phyloP scores from a whole-genome alignment of 1,140 invertebrate species.

The Drosophila mauritiana region DNA sequence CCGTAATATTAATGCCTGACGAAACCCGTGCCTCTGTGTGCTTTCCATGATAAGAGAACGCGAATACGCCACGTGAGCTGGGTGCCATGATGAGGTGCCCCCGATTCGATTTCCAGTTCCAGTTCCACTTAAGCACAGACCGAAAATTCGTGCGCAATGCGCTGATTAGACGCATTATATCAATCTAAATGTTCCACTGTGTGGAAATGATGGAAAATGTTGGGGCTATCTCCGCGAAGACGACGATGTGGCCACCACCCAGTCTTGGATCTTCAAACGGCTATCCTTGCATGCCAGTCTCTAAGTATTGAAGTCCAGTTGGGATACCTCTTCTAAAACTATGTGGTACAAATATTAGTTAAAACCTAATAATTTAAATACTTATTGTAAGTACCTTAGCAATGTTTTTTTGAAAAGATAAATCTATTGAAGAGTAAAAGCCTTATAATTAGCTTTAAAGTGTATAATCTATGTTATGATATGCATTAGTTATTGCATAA shows the following conservation, averaged over 20 bases:
- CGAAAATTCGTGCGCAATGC: constrained; percentile 44
- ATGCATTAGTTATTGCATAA: too few species aligned
- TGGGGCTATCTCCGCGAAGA: background rate
- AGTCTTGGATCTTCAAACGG: background rate
- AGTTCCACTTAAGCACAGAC: background rate
- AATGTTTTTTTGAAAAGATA: too few species aligned
- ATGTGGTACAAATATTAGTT: too few species aligned
- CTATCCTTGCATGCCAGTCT: too few species aligned
- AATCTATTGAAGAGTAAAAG: too few species aligned
- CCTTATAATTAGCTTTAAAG: too few species aligned
- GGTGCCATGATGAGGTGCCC: constrained; percentile 22
- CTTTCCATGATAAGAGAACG: constrained; percentile 59
- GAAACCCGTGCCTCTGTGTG: constrained; percentile 34
- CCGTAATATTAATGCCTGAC: constrained; percentile 50
- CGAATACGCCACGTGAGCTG: constrained; percentile 66
- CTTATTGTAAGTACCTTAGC: too few species aligned
- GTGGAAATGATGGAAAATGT: constrained; percentile 10
- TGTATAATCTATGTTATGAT: too few species aligned
- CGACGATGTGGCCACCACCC: background rate
- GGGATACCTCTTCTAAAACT: too few species aligned
- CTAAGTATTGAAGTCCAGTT: too few species aligned
- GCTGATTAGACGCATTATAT: constrained; percentile 58
- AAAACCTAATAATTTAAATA: too few species aligned
- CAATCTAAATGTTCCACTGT: constrained; percentile 7
- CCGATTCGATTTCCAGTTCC: constrained; percentile 39